Evolutionary conservation across 2,797 vertebrate genomes (phyloP).

Genomic region (Spinibarbus caldwelli): DNA sequence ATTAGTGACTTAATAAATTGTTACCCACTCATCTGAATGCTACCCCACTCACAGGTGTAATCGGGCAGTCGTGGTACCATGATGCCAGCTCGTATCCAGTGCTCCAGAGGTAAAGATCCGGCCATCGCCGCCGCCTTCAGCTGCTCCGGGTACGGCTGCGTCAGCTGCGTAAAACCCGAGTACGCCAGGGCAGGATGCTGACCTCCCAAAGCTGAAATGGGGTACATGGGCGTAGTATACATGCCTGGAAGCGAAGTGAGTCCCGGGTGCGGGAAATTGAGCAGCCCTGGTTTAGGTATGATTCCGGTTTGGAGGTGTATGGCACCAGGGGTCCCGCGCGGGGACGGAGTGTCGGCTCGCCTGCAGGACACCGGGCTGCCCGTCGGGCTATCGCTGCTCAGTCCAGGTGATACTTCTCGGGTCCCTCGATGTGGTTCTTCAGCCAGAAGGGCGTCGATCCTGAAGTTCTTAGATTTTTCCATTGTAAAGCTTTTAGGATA

Average conservation of each 20-base stretch:
- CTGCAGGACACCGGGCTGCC: constrained; percentile 77
- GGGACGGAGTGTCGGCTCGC: constrained; percentile 76
- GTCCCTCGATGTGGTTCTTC: constrained; percentile 74
- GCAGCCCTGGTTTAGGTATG: constrained; percentile 77
- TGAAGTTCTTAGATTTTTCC: constrained; percentile 91
- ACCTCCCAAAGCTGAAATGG: constrained; percentile 73
- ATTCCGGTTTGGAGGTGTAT: constrained; percentile 73
- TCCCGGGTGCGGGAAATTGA: constrained; percentile 75
- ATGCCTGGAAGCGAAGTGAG: constrained; percentile 76
- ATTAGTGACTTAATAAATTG: constrained; percentile 5
- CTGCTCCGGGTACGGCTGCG: constrained; percentile 80
- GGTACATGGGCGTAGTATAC: constrained; percentile 79
- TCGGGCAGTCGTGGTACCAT: constrained; percentile 87
- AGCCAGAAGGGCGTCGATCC: constrained; percentile 88
- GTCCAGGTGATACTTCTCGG: constrained; percentile 73
- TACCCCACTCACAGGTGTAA: constrained; percentile 81
- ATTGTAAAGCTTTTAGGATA: constrained; percentile 62
- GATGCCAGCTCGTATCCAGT: constrained; percentile 90
- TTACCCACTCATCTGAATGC: constrained; percentile 25
- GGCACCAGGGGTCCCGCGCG: too few relatives aligned
- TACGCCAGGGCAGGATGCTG: constrained; percentile 83
- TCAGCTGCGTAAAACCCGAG: constrained; percentile 80
- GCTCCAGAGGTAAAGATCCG: constrained; percentile 83
- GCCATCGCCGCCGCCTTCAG: constrained; percentile 82
- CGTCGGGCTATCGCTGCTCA: constrained; percentile 76